Base-by-base conservation (phyloP, 1,140 invertebrate species). In the Agrilus planipennis region DNA sequence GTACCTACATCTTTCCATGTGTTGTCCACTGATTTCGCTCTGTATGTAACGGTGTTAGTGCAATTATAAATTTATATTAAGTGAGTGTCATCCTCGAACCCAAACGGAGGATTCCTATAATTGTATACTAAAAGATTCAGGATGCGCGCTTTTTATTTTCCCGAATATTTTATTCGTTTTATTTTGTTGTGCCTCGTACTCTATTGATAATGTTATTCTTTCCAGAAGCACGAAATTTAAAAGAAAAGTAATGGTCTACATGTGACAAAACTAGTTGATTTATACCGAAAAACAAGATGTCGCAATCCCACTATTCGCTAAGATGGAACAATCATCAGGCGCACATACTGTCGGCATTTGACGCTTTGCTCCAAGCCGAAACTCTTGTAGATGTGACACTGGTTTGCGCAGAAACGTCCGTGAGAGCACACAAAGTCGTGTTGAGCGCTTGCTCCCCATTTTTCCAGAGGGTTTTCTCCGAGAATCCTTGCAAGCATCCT, bases 401-500 rank as follows among this genome's bases (percentile, higher is more conserved):
- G 27, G 84, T 89, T 17, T 91, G 88, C 58, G 77, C 84, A 22
- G 83, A 89, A 58, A 75, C 75, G 29, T 78, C 79, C 45, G 75
- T 89, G 41, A 75, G 80, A 49, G 84, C 87, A 7, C 88, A 92
- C 67, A 91, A 89, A 65, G 84, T 92, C 44, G 82, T 92, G 19
- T 73, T 92, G 4, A 87, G 85, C 51, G 85, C 86, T 20, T 90
- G 86, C 72, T 89, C 85, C 57, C 85, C 87, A 2, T 89, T 89
- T 55, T 91, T 92, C 60, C 77, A 87, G 52, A 72, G 79, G 52
- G 83, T 92, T 57, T 89, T 92, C 57, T 77, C 79, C 38, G 86
- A 90, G 50, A 89, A 86, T 50, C 86, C 87, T n/a, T 91, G 86
- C 69, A 89, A 91, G 57, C 88, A 91, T 60, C 88, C 89, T 7